A percentile compares a stretch with the other conserved stretches of the same genome.
phyloP scores from a whole-genome alignment of 2,888 invertebrate species.

The Eugnorisma glareosa region DNA sequence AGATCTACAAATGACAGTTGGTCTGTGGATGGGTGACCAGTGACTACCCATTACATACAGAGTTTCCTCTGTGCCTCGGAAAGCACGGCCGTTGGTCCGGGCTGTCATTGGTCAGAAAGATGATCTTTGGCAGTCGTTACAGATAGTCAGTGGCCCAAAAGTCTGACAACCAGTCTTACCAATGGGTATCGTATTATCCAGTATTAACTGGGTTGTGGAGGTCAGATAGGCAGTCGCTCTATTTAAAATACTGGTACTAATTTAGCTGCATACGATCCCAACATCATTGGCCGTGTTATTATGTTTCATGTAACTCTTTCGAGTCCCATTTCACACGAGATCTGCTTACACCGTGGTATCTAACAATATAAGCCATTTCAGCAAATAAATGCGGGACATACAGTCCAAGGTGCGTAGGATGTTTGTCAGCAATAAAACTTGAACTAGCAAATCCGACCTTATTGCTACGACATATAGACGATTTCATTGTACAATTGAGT shows the following conservation, averaged over 20 bases:
- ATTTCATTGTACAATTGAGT: neutral
- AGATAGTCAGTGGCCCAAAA: no score
- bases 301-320: neutral
- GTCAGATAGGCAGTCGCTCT: neutral
- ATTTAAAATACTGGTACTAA: neutral
- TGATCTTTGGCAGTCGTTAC: no score
- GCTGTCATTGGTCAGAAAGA: no score
- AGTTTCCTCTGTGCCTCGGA: no score
- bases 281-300: neutral
- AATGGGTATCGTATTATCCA: no score
- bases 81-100: no score
- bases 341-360: neutral
- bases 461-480: slow-evolving; percentile 1
- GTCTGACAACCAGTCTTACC: no score
- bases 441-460: neutral
- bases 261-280: neutral
- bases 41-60: no score
- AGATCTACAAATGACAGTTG: no score
- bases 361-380: neutral
- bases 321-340: neutral
- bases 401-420: neutral
- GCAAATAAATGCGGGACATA: neutral
- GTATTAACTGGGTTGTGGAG: no score
- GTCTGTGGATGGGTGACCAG: no score
- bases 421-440: neutral